phyloP scores from a whole-genome alignment of 2,797 vertebrate genomes.

The Scleropages formosus region DNA sequence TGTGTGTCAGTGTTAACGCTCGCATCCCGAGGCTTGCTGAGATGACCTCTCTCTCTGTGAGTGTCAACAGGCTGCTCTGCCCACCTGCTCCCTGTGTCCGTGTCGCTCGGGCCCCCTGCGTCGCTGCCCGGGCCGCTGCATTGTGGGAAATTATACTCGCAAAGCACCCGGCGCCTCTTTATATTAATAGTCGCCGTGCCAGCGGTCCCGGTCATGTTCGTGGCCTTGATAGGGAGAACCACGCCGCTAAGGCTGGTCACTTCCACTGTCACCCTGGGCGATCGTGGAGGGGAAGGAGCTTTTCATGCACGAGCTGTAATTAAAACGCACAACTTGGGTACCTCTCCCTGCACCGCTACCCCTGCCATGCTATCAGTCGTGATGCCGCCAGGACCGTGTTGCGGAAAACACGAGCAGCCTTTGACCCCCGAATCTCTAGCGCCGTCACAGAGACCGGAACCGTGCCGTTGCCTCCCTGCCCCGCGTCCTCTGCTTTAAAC shows the following conservation, averaged over 20 bases:
- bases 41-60: background rate
- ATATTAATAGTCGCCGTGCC: background rate
- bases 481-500: background rate
- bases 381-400: too few relatives aligned
- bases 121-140: constrained; percentile 22
- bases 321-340: constrained; percentile 31
- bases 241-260: background rate
- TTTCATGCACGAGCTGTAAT: constrained; percentile 18
- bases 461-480: background rate
- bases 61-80: background rate
- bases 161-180: constrained; percentile 18
- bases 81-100: constrained; percentile 27
- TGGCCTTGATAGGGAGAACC: background rate
- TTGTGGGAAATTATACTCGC: background rate
- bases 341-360: background rate
- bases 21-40: background rate
- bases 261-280: constrained; percentile 5
- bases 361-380: background rate
- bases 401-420: too few relatives aligned
- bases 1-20: background rate
- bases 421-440: background rate
- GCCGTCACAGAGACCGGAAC: background rate
- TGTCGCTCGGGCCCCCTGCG: constrained; percentile 12
- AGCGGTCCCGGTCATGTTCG: too few relatives aligned
- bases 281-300: background rate